Evolutionary conservation across 2,797 vertebrate genomes (phyloP).

Genomic region (Phalloptychus januarius): DNA sequence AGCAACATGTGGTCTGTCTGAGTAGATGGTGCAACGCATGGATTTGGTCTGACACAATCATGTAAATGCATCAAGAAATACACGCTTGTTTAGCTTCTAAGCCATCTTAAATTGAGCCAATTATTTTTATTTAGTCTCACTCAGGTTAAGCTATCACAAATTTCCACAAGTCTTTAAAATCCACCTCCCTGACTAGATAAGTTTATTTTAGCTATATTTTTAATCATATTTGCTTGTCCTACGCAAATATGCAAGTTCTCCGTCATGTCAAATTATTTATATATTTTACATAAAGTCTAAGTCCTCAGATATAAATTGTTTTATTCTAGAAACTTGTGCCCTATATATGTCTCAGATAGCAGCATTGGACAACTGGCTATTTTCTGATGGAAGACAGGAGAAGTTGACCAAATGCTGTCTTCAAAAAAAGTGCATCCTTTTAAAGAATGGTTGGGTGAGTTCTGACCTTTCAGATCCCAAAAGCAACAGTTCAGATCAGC

Average conservation of each 20-base stretch:
- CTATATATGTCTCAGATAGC: not conserved
- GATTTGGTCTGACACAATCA: not conserved
- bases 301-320: not conserved
- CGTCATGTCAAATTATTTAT: not conserved
- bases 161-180: not conserved
- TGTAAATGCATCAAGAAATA: not conserved
- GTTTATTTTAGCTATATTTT: not conserved
- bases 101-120: not conserved
- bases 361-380: not conserved
- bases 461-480: conserved; percentile 44
- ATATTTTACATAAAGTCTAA: not conserved
- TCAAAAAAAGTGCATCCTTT: conserved; percentile 1
- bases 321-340: not conserved
- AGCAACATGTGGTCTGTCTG: conserved; percentile 40
- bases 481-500: conserved; percentile 25
- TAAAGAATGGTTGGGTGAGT: conserved; percentile 2
- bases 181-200: not conserved
- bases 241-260: not conserved
- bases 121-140: not conserved
- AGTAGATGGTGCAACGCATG: not conserved
- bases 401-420: not conserved
- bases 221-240: not conserved
- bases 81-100: not conserved
- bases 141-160: not conserved
- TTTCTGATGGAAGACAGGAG: not conserved